These are phyloP conservation scores for Adineta ricciae DNA, from an alignment of 2,888 invertebrate genomes.

Conservation along the genomic window DNA sequence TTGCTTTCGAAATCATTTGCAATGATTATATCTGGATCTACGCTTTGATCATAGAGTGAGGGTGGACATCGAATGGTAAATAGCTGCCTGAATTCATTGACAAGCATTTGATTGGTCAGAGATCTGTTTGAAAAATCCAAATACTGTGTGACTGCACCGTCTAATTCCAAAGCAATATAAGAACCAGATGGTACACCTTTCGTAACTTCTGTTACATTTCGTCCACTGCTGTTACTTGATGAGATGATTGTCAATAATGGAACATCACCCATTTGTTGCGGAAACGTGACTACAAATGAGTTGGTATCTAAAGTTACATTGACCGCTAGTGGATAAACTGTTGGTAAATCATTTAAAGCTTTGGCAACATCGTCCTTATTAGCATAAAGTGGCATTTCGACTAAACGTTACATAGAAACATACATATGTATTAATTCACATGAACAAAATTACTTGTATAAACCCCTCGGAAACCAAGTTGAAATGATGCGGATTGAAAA, in stretches of 20 bases:
- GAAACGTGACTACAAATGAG: background rate
- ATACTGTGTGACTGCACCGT: background rate
- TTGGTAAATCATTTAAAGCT: slow-evolving; percentile 29
- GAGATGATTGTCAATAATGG: background rate
- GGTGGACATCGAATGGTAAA: slow-evolving; percentile 28
- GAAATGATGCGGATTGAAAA: no score
- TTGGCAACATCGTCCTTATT: background rate
- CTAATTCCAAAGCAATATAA: background rate
- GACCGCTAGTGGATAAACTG: background rate
- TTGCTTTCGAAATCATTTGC: slow-evolving; percentile 22
- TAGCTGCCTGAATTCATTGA: background rate
- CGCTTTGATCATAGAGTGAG: background rate
- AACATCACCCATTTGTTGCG: slow-evolving; percentile 16
- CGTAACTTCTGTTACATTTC: background rate
- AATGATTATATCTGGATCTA: background rate
- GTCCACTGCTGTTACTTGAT: background rate
- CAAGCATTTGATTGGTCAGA: background rate
- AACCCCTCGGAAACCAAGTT: no score
- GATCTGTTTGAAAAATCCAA: background rate
- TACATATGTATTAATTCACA: no score
- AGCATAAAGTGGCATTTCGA: no score
- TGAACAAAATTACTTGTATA: no score
- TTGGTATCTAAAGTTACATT: background rate
- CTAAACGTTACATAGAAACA: no score
- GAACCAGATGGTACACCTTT: slow-evolving; percentile 16